Evolutionary conservation across 2,797 vertebrate genomes (phyloP).

Genomic region (Sebastes aleutianus): DNA sequence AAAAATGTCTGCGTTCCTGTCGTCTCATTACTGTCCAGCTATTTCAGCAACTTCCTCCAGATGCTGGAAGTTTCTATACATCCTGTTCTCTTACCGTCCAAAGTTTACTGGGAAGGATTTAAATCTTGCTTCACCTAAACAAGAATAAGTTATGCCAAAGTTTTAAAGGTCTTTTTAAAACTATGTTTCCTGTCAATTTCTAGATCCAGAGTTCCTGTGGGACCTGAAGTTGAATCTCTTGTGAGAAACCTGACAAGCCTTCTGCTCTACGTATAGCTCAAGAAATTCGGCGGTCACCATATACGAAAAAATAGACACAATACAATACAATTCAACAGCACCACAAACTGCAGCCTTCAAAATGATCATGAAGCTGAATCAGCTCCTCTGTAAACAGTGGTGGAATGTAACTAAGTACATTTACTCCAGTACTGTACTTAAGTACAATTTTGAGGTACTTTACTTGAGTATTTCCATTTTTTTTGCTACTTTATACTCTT

Average conservation of each 20-base stretch:
- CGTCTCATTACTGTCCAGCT: constrained; percentile 72
- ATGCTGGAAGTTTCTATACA: constrained; percentile 37
- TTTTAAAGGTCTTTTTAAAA: constrained; percentile 11
- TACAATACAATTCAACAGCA: neutral
- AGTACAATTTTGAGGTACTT: too few relatives aligned
- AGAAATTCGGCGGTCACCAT: neutral
- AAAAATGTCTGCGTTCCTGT: constrained; percentile 63
- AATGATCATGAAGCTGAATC: neutral
- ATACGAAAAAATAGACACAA: neutral
- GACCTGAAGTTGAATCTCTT: neutral
- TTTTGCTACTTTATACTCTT: neutral
- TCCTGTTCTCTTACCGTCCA: constrained; percentile 6
- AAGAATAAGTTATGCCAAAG: constrained; percentile 12
- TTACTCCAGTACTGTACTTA: too few relatives aligned
- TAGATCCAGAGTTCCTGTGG: neutral
- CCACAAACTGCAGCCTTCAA: neutral
- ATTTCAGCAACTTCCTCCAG: constrained; percentile 72
- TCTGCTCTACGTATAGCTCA: neutral
- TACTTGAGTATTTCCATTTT: too few relatives aligned
- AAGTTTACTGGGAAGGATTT: constrained; percentile 27
- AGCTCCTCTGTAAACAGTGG: neutral
- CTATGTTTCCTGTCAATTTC: neutral
- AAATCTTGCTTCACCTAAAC: constrained; percentile 19
- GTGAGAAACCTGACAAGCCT: constrained; percentile 3
- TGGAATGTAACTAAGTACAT: too few relatives aligned